Evolutionary conservation across 1,140 invertebrate genomes (phyloP), one percentile per base, ranked within the genome.

Genomic region (Condylostylus longicornis): DNA sequence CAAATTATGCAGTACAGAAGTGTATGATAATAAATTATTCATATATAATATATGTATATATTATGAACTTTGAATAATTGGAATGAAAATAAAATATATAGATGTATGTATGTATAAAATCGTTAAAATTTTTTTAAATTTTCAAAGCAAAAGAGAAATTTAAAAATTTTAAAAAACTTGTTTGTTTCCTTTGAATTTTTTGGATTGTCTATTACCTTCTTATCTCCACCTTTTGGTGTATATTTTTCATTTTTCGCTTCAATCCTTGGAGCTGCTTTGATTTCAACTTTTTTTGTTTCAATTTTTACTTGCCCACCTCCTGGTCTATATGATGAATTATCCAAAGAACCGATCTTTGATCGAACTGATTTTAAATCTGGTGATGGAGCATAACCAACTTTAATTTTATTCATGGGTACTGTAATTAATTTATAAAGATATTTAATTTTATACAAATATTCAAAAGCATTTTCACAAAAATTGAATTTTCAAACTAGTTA

Each of bases 281-380:
- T 85, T 43, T 90, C 83, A 7, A 90, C 60, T 62, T 90, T 90
- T 50, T 81, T 78, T 37, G 75, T 76, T 60, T 89, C 82, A 42
- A 91, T 89, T 67, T 89, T 90, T 10, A 93, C 72, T 47, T 89
- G 79, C 19, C 89, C 89, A 27, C 88, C 90, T 14, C 86, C 82
- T 2, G 88, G 87, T 54, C 85, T 91, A 60, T 96, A 84, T 31
- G 72, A 78, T 1, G 87, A 71, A 58, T 95, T 95, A n/a, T 89
- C 77, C 51, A 95, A 62, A 3, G 90, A 95, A 5, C 91, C 91
- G 44, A 96, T 87, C 68, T 94, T 95, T 12, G 89, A 91, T 61
- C 78, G 78, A 2, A 90, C 84, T 33, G 82, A 75, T 64, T 88
- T 88, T 28, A 94, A 61, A 58, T 93, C 93, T 17, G 89, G 88